Base-by-base conservation (phyloP, 2,888 invertebrate genomes). In the Atethmia centrago region DNA sequence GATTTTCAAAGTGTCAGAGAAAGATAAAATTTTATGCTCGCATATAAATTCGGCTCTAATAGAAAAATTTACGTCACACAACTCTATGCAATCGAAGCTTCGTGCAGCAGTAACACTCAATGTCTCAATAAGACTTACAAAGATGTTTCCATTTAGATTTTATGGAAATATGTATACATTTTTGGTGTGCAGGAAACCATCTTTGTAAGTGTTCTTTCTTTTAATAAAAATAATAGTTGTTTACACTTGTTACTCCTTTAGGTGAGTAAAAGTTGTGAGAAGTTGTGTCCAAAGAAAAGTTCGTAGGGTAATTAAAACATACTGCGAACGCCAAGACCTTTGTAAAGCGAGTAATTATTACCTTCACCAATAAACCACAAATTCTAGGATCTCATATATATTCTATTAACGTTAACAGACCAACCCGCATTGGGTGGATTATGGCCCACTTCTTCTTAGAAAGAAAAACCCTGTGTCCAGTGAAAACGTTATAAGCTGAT, bases 11-110 rank as follows among this genome's bases (percentile, higher is more conserved):
- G 77, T 69, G 59, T 56, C 70, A 53, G 79, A 69, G 62, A 68
- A 56, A 59, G 40, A 84, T 85, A 86, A 84, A 79, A 84, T 79
- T 76, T 84, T 81, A 84, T 74, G 70, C 55, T 68, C 53, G 59
- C 69, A 61, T 76, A 77, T 80, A 84, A 74, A 81, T 81, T 84
- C 31, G 36, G 51, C 3, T 67, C 45, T 84, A 83, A 77, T 85
- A 80, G 77, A 85, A 80, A 74, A 83, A 72, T 83, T 73, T 73
- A 77, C 72, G 77, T 77, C 66, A 64, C 45, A 76, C 56, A 65
- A 80, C 36, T 83, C 74, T 73, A 66, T 78, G 74, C 69, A 74
- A 77, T 82, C 51, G 70, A 70, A 63, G 56, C 49, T 69, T 21
- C 69, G 66, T 74, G 63, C 58, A 58, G 51, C 55, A 28, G 49